Percentiles rank a stretch among this genome's conserved stretches.
phyloP scores from a whole-genome alignment of 2,888 invertebrate species.

The Polydrusus tereticollis region DNA sequence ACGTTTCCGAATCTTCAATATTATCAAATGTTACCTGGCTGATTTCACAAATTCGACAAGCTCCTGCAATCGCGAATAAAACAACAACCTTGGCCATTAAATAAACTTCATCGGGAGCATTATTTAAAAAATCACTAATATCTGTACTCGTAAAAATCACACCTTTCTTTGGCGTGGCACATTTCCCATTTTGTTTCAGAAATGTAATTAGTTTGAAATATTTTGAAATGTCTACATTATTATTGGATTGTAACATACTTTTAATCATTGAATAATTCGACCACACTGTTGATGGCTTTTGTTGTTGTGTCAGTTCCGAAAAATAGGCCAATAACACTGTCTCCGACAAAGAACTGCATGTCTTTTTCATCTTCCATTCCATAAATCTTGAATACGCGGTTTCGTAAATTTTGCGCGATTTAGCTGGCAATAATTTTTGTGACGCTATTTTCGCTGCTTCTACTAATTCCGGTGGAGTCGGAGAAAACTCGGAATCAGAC shows the following conservation, averaged over 20 bases:
- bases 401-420: not conserved
- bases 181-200: too few species aligned
- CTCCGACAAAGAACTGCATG: not conserved
- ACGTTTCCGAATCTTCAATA: too few species aligned
- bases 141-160: too few species aligned
- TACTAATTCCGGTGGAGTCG: too few species aligned
- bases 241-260: slow-evolving; percentile 29
- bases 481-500: too few species aligned
- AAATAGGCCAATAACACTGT: slow-evolving; percentile 43
- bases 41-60: slow-evolving; percentile 51
- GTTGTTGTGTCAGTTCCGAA: slow-evolving; percentile 52
- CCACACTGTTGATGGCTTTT: slow-evolving; percentile 25
- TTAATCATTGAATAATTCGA: slow-evolving; percentile 22
- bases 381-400: not conserved
- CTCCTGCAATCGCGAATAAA: slow-evolving; percentile 45
- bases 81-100: slow-evolving; percentile 19
- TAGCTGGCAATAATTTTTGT: too few species aligned
- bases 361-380: not conserved
- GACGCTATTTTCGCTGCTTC: too few species aligned
- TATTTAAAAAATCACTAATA: too few species aligned
- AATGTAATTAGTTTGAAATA: too few species aligned
- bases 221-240: slow-evolving; percentile 13
- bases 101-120: too few species aligned
- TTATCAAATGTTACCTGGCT: slow-evolving; percentile 50
- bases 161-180: too few species aligned